Base-by-base conservation (phyloP, 2,113 vertebrate genomes). In the Leptodactylus fuscus region DNA sequence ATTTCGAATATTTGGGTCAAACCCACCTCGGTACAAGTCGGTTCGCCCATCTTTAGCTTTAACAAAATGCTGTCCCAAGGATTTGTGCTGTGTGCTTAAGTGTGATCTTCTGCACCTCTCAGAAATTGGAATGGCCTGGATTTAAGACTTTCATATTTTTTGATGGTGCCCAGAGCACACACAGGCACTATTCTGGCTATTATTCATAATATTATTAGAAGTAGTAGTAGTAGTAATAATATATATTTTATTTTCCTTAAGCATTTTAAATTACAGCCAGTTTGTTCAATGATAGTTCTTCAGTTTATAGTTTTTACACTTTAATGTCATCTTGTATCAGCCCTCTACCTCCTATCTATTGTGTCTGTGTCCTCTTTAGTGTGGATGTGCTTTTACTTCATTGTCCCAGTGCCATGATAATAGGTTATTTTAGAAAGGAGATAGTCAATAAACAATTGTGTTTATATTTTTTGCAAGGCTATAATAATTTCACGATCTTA, bases 401-500 rank as follows among this genome's bases (percentile, higher is more conserved):
- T 67, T 32, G 7, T 69, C 18, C 32, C 7, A 36, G 32, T 38
- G 13, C 65, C 15, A 36, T 2, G 13, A 7, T 20, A 69, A 69
- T 69, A 69, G 22, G 65, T 69, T 69, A 38, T 69, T 69, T 36
- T 36, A 22, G 0, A 36, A 36, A 69, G 32, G 62, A 18, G 15
- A 62, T 62, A 67, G 62, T 67, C 29, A 32, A 65, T 16, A 65
- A 65, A 65, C 12, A 65, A 65, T 20, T 36, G 32, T 20, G 65
- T 69, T 67, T 67, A n/a, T 67, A 67, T 67, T 32, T 69, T 65
- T 36, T 2, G 32, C 65, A 69, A 36, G 16, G 15, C 65, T 36
- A 69, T 69, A 69, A 69, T 69, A 69, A 36, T 69, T 69, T 69
- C 32, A 69, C 20, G 65, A 69, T 69, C 65, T 69, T 36, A 69